Conservation (phyloP, 2,797 vertebrate species). For the Mus minutoides region DNA sequence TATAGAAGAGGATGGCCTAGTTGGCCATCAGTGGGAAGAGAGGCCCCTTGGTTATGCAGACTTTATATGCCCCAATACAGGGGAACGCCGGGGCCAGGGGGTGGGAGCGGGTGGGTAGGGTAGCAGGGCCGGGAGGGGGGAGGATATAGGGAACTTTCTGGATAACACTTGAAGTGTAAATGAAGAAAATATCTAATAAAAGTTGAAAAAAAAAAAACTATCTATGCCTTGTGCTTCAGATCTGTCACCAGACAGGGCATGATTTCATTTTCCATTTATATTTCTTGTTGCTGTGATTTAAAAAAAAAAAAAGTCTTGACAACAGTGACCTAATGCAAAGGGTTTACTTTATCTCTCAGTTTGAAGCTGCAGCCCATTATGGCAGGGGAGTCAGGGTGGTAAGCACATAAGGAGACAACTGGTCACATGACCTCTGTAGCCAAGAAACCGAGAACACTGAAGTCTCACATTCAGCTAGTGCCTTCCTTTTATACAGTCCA, state of each 20-base stretch:
- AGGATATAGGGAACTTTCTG: too few relatives aligned
- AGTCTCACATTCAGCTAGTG: neutral
- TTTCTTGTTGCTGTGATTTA: neutral
- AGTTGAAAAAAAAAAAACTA: too few relatives aligned
- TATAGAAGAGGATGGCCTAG: too few relatives aligned
- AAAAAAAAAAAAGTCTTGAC: neutral
- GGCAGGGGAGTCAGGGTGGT: neutral
- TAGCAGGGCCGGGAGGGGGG: too few relatives aligned
- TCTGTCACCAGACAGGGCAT: neutral
- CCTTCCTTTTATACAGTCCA: neutral
- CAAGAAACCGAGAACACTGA: neutral
- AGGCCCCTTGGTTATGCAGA: too few relatives aligned
- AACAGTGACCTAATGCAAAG: neutral
- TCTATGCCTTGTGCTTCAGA: neutral
- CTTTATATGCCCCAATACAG: too few relatives aligned
- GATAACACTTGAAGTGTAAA: too few relatives aligned
- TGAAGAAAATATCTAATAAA: too few relatives aligned
- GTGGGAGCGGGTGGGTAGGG: too few relatives aligned
- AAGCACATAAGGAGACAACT: neutral
- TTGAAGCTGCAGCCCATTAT: neutral
- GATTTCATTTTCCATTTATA: neutral
- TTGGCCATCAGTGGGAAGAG: too few relatives aligned
- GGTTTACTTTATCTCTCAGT: neutral
- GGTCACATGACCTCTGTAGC: neutral
- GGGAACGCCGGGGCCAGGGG: too few relatives aligned